These are phyloP conservation scores for Amphibalanus amphitrite DNA, from an alignment of 1,140 invertebrate genomes.

Conservation along the genomic window DNA sequence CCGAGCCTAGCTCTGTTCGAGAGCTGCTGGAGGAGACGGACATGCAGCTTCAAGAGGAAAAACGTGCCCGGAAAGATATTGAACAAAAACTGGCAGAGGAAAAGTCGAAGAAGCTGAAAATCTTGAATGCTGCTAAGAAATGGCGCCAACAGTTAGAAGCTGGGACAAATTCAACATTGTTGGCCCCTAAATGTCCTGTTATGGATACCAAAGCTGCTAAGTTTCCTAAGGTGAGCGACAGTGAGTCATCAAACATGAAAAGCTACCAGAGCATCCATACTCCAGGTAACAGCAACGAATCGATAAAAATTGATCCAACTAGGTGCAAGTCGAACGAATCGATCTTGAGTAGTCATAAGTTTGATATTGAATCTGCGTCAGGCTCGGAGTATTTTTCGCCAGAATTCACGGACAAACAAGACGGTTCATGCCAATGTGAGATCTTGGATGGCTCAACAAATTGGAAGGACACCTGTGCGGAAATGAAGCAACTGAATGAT, in stretches of 20 bases:
- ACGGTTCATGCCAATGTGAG: neutral
- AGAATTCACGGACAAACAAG: neutral
- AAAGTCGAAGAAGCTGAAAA: neutral
- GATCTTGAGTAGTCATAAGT: neutral
- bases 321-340: neutral
- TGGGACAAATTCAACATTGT: too few relatives aligned
- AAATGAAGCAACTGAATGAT: neutral
- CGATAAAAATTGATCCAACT: too few relatives aligned
- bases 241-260: neutral
- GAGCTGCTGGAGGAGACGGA: neutral
- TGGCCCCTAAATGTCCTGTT: too few relatives aligned
- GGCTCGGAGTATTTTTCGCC: neutral
- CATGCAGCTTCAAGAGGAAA: neutral
- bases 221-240: neutral
- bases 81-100: neutral
- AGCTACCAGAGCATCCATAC: neutral
- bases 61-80: neutral
- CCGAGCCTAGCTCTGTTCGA: neutral
- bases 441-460: neutral
- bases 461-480: neutral
- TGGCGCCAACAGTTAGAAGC: neutral
- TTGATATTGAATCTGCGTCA: neutral
- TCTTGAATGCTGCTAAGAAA: neutral
- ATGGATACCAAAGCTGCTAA: too few relatives aligned
- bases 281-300: neutral